A percentile compares a stretch with the other conserved stretches of the same genome.
These are phyloP conservation scores for Phenganax marumi DNA, from an alignment of 92 coral and sea anemone species.

Conservation along the genomic window DNA sequence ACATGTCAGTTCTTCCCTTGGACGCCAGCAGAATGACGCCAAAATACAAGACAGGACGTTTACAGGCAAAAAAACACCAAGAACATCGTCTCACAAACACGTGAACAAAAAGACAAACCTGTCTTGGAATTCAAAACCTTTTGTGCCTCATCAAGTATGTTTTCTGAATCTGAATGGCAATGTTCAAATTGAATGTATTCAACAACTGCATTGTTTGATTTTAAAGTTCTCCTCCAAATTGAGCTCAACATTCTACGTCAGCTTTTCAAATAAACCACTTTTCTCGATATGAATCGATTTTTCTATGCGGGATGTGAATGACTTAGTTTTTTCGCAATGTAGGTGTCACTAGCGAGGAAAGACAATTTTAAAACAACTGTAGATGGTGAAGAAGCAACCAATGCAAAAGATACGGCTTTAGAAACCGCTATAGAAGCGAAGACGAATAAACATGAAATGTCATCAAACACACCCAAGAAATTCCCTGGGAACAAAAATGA, in stretches of 20 bases:
- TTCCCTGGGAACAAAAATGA: too few species aligned
- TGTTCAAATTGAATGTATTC: too few species aligned
- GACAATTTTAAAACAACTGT: background rate
- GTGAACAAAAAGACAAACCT: background rate
- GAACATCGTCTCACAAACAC: background rate
- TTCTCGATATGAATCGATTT: too few species aligned
- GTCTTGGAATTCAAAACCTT: background rate
- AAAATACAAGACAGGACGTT: background rate
- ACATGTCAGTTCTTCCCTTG: too few species aligned
- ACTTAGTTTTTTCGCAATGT: background rate
- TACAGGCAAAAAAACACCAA: background rate
- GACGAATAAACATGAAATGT: background rate
- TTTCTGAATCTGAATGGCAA: background rate
- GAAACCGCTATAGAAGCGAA: background rate
- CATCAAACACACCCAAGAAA: background rate
- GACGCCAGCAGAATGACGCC: background rate
- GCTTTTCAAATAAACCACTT: too few species aligned
- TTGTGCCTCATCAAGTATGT: conserved; percentile 35
- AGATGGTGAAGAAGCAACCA: background rate
- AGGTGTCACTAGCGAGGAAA: conserved; percentile 6
- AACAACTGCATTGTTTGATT: too few species aligned
- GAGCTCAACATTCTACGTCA: too few species aligned
- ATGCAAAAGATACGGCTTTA: background rate
- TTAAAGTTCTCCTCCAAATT: too few species aligned
- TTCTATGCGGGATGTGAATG: too few species aligned